Evolutionary conservation across 2,888 invertebrate species (phyloP), one percentile per base, ranked within the genome.

Genomic region (Lucinisca nassula): DNA sequence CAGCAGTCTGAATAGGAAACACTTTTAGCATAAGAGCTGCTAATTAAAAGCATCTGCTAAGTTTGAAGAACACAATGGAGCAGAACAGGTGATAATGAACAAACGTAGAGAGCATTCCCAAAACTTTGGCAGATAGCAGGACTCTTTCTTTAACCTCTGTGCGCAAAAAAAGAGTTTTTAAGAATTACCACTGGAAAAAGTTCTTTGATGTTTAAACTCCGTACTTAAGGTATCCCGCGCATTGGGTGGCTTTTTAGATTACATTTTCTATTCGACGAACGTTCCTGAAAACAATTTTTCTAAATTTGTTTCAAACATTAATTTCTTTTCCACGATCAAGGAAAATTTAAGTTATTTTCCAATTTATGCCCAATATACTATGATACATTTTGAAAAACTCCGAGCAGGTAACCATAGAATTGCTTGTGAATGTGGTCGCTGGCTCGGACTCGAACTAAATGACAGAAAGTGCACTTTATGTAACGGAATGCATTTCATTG

Each of bases 11-110:
- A 67, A 67, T 67, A 10, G 17, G 67, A n/a, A 67, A 67, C 67
- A 67, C 67, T 67, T 67, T 58, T 6, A 67, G 35, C 67, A 67
- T 35, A 35, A 35, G 67, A 35, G 35, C 67, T 67, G 67, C 27
- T 67, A 67, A 67, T 67, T 67, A 67, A 67, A 67, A 4, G 67
- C 67, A 67, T 3, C 67, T 67, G 67, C 10, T 32, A 67, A 67
- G 21, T 35, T 35, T 35, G 21, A 35, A 35, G 12, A 30, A 67
- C 8, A 30, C 67, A 67, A 67, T 67, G 12, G 35, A 4, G 35
- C 32, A 17, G 32, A 67, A 67, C 67, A 67, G 67, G 67, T 67
- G 67, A 10, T 67, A 67, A 67, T 30, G 21, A 24, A 67, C n/a
- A 67, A 35, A 67, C 32, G 17, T 12, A 61, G 24, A 61, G 51